Evolutionary conservation across 2,113 vertebrate species (phyloP).

Genomic region (Coreoperca whiteheadi): DNA sequence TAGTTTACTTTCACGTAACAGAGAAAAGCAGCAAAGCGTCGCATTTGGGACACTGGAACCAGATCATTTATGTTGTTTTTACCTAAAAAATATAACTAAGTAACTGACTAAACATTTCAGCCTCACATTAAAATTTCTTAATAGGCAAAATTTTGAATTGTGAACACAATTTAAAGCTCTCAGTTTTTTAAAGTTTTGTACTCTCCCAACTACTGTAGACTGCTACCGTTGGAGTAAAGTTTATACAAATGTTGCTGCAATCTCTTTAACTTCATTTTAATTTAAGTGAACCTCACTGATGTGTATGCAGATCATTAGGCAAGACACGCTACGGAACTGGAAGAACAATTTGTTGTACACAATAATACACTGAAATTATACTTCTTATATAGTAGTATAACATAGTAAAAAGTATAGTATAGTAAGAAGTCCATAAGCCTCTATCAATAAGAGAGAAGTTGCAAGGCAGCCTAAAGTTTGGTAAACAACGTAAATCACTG

Average conservation of each 20-base stretch:
- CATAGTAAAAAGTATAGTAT: background rate
- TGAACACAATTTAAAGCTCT: background rate
- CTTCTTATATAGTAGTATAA: background rate
- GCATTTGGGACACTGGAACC: background rate
- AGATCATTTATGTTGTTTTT: background rate
- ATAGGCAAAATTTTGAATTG: background rate
- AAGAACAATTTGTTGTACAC: background rate
- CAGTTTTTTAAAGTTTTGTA: background rate
- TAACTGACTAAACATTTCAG: background rate
- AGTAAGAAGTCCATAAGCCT: background rate
- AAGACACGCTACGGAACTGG: background rate
- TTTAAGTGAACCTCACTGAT: background rate
- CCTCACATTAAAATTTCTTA: background rate
- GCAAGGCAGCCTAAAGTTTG: background rate
- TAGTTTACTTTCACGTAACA: background rate
- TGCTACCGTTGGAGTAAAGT: too few relatives aligned
- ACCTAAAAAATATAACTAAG: background rate
- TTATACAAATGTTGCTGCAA: slow-evolving; percentile 1
- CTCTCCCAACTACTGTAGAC: background rate
- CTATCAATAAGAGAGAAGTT: background rate
- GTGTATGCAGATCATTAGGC: background rate
- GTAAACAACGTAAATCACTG: background rate
- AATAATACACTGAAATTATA: background rate
- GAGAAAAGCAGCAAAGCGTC: background rate
- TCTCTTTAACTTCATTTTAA: background rate